Evolutionary conservation across 2,797 vertebrate species (phyloP).

Genomic region (Eospalax fontanierii): DNA sequence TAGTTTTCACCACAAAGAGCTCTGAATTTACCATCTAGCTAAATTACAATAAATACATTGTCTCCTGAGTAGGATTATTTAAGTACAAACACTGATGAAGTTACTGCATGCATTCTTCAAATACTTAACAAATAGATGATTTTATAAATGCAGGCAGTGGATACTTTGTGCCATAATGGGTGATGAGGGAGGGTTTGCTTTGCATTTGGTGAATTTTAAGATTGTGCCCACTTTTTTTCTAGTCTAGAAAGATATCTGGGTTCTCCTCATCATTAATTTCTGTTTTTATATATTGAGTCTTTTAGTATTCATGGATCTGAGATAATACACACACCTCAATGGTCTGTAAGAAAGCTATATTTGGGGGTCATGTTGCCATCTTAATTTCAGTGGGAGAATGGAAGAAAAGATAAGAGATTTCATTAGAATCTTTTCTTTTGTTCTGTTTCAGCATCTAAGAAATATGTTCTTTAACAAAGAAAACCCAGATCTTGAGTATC

Average conservation of each 20-base stretch:
- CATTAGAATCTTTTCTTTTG: conserved; percentile 25
- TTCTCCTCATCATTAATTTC: not conserved
- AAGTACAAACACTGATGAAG: not conserved
- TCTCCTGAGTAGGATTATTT: not conserved
- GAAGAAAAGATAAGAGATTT: conserved; percentile 54
- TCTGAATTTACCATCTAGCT: not conserved
- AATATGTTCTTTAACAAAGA: conserved; percentile 35
- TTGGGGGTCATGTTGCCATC: not conserved
- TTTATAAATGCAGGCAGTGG: not conserved
- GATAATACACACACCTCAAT: not conserved
- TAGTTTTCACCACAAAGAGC: not conserved
- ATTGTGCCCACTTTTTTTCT: not conserved
- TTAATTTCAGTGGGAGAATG: conserved; percentile 15
- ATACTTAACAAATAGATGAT: not conserved
- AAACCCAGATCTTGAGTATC: not conserved
- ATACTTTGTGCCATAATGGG: not conserved
- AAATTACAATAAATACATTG: conserved; percentile 7
- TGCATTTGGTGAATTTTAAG: conserved; percentile 27
- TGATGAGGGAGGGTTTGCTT: conserved; percentile 26
- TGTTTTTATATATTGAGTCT: not conserved
- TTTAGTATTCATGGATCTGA: conserved; percentile 49
- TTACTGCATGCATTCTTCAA: not conserved
- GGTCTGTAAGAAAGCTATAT: conserved; percentile 6
- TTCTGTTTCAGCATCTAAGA: conserved; percentile 11
- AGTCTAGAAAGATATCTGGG: not conserved